These are phyloP conservation scores for Dione juno DNA, from an alignment of 2,888 invertebrate genomes.

Conservation along the genomic window DNA sequence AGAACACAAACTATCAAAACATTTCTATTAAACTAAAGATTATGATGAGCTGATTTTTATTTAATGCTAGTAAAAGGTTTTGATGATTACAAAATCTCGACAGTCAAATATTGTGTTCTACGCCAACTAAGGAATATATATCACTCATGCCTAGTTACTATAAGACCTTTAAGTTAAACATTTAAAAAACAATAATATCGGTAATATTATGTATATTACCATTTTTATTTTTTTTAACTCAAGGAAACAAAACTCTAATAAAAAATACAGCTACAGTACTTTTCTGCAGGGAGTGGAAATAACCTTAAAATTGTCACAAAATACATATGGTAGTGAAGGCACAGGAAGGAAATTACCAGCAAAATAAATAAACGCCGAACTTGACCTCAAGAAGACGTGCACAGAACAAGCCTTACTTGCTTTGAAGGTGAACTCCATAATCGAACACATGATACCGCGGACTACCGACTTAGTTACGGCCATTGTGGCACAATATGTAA, in stretches of 20 bases:
- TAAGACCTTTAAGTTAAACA: no score
- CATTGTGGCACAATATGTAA: slow-evolving; percentile 55
- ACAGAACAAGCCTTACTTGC: slow-evolving; percentile 71
- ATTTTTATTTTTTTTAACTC: no score
- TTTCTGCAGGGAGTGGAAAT: slow-evolving; percentile 10
- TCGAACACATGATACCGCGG: slow-evolving; percentile 78
- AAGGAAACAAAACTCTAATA: no score
- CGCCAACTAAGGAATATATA: no score
- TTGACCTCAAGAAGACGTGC: slow-evolving; percentile 45
- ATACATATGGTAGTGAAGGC: slow-evolving; percentile 18
- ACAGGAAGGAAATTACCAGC: slow-evolving; percentile 43
- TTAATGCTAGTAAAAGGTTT: no score
- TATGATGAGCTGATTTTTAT: no score
- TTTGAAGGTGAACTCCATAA: slow-evolving; percentile 81
- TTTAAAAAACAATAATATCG: slow-evolving; percentile 27
- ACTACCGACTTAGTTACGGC: slow-evolving; percentile 75
- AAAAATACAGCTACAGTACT: slow-evolving; percentile 56
- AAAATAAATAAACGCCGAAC: slow-evolving; percentile 42
- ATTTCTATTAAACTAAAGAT: no score
- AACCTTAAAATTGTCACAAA: slow-evolving; percentile 4
- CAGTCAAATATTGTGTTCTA: no score
- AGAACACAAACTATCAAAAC: no score
- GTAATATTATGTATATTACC: slow-evolving; percentile 52
- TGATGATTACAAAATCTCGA: no score
- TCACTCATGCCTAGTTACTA: no score